Percentiles rank a stretch among this genome's conserved stretches.
These are phyloP conservation scores for Scaptomyza parva DNA, from an alignment of 2,888 invertebrate genomes.

Conservation along the genomic window DNA sequence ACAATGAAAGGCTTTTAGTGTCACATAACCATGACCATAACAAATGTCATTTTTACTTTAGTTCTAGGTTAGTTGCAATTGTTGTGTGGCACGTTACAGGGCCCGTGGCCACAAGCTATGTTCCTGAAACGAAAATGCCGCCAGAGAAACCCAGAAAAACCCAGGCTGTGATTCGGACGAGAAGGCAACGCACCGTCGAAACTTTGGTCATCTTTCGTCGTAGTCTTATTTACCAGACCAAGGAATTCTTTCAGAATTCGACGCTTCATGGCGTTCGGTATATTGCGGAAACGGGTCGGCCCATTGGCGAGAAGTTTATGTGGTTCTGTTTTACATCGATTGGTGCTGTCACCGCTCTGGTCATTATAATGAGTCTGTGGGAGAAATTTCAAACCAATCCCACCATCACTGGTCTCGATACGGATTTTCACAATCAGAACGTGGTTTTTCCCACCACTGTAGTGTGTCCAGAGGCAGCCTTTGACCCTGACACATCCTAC, in stretches of 20 bases:
- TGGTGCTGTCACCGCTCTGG: constrained; percentile 89
- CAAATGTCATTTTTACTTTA: constrained; percentile 7
- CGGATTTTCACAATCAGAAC: constrained; percentile 92
- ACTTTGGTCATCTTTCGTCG: constrained; percentile 85
- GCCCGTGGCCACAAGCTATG: constrained; percentile 36
- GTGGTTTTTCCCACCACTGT: constrained; percentile 91
- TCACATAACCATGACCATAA: constrained; percentile 8
- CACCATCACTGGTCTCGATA: constrained; percentile 92
- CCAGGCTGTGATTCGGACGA: constrained; percentile 28
- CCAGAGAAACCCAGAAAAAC: constrained; percentile 42
- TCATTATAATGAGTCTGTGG: constrained; percentile 92
- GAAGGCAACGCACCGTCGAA: constrained; percentile 52
- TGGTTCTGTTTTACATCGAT: constrained; percentile 91
- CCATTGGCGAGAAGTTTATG: constrained; percentile 92
- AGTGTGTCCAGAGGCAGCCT: constrained; percentile 87
- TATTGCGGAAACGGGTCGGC: constrained; percentile 90
- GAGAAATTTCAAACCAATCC: constrained; percentile 94
- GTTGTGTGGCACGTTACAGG: constrained; percentile 26
- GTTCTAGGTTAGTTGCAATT: constrained; percentile 17
- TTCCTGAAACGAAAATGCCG: constrained; percentile 73
- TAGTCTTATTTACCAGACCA: constrained; percentile 89
- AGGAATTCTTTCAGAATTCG: constrained; percentile 91
- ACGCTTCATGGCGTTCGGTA: constrained; percentile 92
- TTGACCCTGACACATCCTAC: constrained; percentile 85
- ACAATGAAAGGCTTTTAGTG: constrained; percentile 73